These are phyloP conservation scores for Amphiprion clarkii DNA, from an alignment of 2,797 vertebrate species.

Conservation along the genomic window DNA sequence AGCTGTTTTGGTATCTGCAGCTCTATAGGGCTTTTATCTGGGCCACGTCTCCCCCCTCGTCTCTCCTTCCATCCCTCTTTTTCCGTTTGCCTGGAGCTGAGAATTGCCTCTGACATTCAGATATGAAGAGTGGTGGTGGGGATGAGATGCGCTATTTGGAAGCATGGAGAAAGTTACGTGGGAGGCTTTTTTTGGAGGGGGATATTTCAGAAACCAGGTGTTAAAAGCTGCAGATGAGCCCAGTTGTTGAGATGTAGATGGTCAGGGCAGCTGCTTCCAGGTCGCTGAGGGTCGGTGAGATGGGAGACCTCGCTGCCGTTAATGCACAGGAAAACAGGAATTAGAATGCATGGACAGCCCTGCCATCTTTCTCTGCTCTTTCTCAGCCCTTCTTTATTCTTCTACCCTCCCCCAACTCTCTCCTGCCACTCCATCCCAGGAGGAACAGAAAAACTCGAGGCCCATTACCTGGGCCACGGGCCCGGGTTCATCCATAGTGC, in stretches of 20 bases:
- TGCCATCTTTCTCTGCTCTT: conserved; percentile 36
- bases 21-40: conserved; percentile 64
- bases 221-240: conserved; percentile 62
- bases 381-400: not conserved
- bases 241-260: conserved; percentile 23
- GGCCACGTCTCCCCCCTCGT: conserved; percentile 31
- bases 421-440: conserved; percentile 35
- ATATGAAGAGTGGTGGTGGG: conserved; percentile 42
- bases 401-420: not conserved
- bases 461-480: conserved; percentile 67
- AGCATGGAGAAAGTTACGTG: conserved; percentile 37
- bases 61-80: conserved; percentile 36
- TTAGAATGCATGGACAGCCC: conserved; percentile 36
- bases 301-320: conserved; percentile 32
- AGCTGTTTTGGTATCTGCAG: conserved; percentile 52
- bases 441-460: conserved; percentile 33
- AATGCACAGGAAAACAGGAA: conserved; percentile 52
- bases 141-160: conserved; percentile 42
- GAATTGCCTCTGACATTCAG: conserved; percentile 63
- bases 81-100: conserved; percentile 49
- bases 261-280: conserved; percentile 21
- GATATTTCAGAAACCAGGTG: conserved; percentile 64
- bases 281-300: conserved; percentile 22
- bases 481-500: conserved; percentile 71
- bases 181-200: conserved; percentile 50